phyloP scores from a whole-genome alignment of 1,140 invertebrate genomes.

The Sinonovacula constricta region DNA sequence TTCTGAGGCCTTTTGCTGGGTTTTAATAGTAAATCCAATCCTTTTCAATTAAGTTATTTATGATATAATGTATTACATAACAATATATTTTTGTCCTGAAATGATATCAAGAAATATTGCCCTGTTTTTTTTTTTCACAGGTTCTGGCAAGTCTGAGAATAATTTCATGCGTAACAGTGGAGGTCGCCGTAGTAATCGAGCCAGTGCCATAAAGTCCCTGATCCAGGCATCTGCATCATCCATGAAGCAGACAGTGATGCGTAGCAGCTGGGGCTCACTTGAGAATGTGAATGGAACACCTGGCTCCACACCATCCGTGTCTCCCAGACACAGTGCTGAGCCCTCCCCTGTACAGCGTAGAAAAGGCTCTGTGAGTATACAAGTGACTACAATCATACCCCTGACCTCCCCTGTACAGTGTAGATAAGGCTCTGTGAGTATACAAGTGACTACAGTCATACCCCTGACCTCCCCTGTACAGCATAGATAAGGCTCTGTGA shows the following conservation, averaged over 20 bases:
- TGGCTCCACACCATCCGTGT: constrained; percentile 7
- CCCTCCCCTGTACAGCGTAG: constrained; percentile 37
- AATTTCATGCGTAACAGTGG: constrained; percentile 29
- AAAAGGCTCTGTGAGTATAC: constrained; percentile 37
- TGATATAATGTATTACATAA: too few relatives aligned
- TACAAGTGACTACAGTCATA: too few relatives aligned
- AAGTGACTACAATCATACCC: too few relatives aligned
- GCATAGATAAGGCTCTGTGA: too few relatives aligned
- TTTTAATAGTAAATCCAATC: too few relatives aligned
- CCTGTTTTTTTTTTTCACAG: not conserved
- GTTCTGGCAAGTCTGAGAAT: constrained; percentile 12
- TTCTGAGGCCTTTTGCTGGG: too few relatives aligned
- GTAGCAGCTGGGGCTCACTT: constrained; percentile 21
- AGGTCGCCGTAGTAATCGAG: constrained; percentile 40
- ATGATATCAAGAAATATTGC: too few relatives aligned
- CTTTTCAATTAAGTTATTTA: too few relatives aligned
- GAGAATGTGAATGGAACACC: constrained; percentile 16
- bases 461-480: too few relatives aligned
- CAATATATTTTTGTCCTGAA: too few relatives aligned
- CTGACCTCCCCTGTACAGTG: too few relatives aligned
- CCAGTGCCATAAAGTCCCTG: constrained; percentile 36
- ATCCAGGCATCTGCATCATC: constrained; percentile 35
- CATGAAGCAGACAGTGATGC: constrained; percentile 34
- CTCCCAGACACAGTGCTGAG: constrained; percentile 41
- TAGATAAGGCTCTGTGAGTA: too few relatives aligned